A percentile compares a stretch with the other conserved stretches of the same genome.
phyloP scores from a whole-genome alignment of 2,888 invertebrate genomes.

The Cataglyphis rosenhaueri region DNA sequence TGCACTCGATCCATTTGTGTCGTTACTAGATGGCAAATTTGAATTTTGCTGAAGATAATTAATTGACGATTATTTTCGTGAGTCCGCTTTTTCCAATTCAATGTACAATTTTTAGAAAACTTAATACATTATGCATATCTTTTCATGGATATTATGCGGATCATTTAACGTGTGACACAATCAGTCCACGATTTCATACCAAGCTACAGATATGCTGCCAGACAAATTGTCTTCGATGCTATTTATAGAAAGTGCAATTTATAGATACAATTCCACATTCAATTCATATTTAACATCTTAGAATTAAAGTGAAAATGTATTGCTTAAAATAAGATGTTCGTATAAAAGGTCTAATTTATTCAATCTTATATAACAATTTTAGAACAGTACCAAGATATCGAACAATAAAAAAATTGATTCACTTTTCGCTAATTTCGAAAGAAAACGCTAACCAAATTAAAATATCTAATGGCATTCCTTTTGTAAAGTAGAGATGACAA shows the following conservation, averaged over 20 bases:
- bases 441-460: constrained; percentile 39
- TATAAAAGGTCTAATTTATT: constrained; percentile 9
- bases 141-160: neutral
- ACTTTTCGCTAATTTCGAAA: neutral
- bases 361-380: neutral
- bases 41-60: neutral
- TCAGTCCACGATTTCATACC: neutral
- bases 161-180: neutral
- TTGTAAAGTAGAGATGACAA: constrained; percentile 26
- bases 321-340: neutral
- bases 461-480: constrained; percentile 6
- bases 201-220: neutral
- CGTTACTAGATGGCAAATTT: neutral
- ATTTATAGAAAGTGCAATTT: neutral
- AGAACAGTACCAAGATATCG: neutral
- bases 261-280: neutral
- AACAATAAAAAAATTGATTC: neutral
- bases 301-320: neutral
- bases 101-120: neutral
- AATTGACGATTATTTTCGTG: neutral
- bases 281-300: neutral
- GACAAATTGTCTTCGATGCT: neutral
- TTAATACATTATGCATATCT: neutral
- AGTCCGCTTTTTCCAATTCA: neutral
- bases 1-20: neutral